Evolutionary conservation across 2,888 invertebrate genomes (phyloP), one percentile per base, ranked within the genome.

Genomic region (Parnassius orleans): DNA sequence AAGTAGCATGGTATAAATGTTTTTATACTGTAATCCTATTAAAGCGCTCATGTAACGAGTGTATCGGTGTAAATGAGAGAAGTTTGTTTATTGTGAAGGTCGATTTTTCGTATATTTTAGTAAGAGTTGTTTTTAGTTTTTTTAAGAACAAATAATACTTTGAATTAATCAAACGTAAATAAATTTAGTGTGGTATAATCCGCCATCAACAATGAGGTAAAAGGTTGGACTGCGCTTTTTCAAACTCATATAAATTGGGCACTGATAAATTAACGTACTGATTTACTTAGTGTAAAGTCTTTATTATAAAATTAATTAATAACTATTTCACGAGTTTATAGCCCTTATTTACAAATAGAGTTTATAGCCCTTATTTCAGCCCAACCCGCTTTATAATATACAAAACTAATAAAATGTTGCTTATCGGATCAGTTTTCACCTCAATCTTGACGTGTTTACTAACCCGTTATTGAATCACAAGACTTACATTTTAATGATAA

Each of bases 31-130:
- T 55, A 59, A 56, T 63, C 59, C 52, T 42, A 43, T 55, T 55
- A 63, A 19, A 53, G 14, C 50, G 46, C 65, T 53, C 63, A 63
- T 57, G 41, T 57, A 63, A 53, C 43, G 57, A 66, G 68, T 65
- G 72, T 68, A 63, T 19, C 64, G 57, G 60, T 58, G 55, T 67
- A 68, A 68, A 68, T 68, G 71, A 68, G 66, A 67, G 66, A 68
- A 65, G 66, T 65, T 54, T 63, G 63, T 66, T 65, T 61, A 69
- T 70, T 72, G 74, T 73, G 77, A 78, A 79, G 78, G 77, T 78
- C 77, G 68, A 62, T 42, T 12, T 43, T 19, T 43, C 52, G 42
- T 52, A 9, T 12, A 33, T 9, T 12, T 41, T 41, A 48, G 9
- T 14, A 14, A 48, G 33, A 33, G 33, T 7, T 46, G 46, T n/a